These are phyloP conservation scores for Zaprionus gabonicus DNA, from an alignment of 1,140 invertebrate genomes.

Conservation along the genomic window DNA sequence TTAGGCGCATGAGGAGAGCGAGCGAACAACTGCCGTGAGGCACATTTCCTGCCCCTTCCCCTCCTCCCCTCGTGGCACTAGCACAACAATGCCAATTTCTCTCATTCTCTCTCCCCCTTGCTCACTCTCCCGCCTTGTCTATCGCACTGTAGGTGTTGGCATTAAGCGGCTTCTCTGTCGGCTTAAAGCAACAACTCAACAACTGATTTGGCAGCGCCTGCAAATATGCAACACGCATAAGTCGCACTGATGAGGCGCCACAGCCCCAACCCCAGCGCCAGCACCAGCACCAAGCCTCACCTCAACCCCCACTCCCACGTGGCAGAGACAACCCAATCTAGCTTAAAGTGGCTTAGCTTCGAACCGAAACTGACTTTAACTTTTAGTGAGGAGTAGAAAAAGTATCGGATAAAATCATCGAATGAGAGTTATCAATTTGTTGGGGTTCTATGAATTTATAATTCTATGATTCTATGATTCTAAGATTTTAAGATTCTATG, in stretches of 20 bases:
- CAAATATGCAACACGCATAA: constrained; percentile 56
- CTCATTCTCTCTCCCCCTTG: neutral
- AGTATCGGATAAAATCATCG: neutral
- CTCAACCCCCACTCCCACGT: neutral
- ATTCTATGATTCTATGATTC: too few species aligned
- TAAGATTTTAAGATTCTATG: too few species aligned
- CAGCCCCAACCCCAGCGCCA: neutral
- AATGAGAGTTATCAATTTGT: too few species aligned
- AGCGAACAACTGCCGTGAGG: constrained; percentile 50
- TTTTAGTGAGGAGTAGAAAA: too few species aligned
- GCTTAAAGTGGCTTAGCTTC: neutral
- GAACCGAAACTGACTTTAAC: neutral
- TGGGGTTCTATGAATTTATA: neutral
- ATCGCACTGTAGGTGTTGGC: constrained; percentile 13
- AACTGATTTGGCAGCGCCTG: constrained; percentile 44
- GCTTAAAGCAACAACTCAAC: constrained; percentile 27
- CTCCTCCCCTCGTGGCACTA: constrained; percentile 24
- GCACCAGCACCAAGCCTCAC: neutral
- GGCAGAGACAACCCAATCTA: neutral
- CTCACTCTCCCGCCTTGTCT: neutral
- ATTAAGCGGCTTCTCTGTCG: constrained; percentile 40
- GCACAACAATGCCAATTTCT: constrained; percentile 28
- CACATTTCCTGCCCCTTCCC: constrained; percentile 58
- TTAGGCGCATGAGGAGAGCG: constrained; percentile 67
- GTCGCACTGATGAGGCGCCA: constrained; percentile 13